Evolutionary conservation across 1,140 invertebrate species (phyloP), one percentile per base, ranked within the genome.

Genomic region (Drosophila melanica): DNA sequence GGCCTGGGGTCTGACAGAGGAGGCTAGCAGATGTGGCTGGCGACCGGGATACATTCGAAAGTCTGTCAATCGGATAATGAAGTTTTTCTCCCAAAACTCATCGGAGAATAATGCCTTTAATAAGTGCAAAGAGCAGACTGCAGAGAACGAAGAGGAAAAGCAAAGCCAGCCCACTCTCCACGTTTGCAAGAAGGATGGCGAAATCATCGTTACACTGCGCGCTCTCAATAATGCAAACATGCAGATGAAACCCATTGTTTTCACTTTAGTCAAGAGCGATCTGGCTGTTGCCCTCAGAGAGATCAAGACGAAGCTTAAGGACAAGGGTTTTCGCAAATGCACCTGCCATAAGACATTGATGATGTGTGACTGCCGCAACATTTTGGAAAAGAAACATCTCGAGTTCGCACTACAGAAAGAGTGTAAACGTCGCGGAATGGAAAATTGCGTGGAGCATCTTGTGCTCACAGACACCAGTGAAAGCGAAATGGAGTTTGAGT

Each of bases 401-500:
- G 67, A 81, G 5, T 23, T 51, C 10, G 79, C 84, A 4, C 20
- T 91, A 1, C 55, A 53, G 6, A 74, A 55, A 18, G 81, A 87
- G 41, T 81, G 81, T 14, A 42, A 23, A 0, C 62, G 62, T 2
- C 59, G 62, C 1, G 9, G 69, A 3, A 67, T 91, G 7, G 45
- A 75, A 1, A 62, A 50, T 1, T 78, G 75, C 10, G 54, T 68
- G 6, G 75, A 90, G 20, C 53, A 59, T 0, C 50, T 92, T 5
- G 59, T 87, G 3, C 70, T 92, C 3, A 90, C 89, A 0, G 91
- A 92, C 18, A 90, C 90, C 1, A 90, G 75, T n/a, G 79, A 90
- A 0, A 86, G 79, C 33, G 91, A 92, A 6, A 37, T 80, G 47
- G 90, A 92, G 39, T 90, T 82, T 11, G 71, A 92, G 20, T 57